A percentile compares a stretch with the other conserved stretches of the same genome.
These are phyloP conservation scores for Regulus satrapa DNA, from an alignment of 2,113 vertebrate genomes.

Conservation along the genomic window DNA sequence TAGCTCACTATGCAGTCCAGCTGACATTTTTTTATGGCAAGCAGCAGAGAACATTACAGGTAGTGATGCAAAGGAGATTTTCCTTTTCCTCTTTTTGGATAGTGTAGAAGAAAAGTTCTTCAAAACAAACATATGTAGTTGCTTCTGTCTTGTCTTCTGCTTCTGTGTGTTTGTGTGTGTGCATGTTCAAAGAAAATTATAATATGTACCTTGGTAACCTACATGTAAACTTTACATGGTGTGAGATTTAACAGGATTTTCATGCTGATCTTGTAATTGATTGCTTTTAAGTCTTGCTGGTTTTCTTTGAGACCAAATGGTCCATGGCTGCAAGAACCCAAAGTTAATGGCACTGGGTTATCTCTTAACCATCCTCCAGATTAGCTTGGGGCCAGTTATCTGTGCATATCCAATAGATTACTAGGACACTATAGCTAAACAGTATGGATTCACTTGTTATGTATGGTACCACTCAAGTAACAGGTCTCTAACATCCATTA, in stretches of 20 bases:
- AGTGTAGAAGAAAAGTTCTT: neutral
- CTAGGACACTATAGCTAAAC: neutral
- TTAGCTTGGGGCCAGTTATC: neutral
- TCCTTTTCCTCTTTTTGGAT: neutral
- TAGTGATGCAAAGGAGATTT: neutral
- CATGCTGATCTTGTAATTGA: neutral
- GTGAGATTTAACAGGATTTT: slow-evolving; percentile 2
- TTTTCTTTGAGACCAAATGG: neutral
- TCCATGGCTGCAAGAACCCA: neutral
- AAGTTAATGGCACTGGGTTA: neutral
- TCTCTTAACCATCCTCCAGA: neutral
- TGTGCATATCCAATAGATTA: neutral
- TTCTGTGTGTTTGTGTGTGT: neutral
- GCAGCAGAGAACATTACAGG: neutral
- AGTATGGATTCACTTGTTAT: neutral
- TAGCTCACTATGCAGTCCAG: neutral
- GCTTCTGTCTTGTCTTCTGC: neutral
- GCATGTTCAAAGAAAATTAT: neutral
- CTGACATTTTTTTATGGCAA: neutral
- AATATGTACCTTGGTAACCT: neutral
- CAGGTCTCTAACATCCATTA: neutral
- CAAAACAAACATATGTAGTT: neutral
- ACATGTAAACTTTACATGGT: neutral
- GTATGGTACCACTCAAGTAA: neutral
- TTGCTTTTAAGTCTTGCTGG: slow-evolving; percentile 8